phyloP scores from a whole-genome alignment of 2,888 invertebrate genomes.

The Panzeria rudis region DNA sequence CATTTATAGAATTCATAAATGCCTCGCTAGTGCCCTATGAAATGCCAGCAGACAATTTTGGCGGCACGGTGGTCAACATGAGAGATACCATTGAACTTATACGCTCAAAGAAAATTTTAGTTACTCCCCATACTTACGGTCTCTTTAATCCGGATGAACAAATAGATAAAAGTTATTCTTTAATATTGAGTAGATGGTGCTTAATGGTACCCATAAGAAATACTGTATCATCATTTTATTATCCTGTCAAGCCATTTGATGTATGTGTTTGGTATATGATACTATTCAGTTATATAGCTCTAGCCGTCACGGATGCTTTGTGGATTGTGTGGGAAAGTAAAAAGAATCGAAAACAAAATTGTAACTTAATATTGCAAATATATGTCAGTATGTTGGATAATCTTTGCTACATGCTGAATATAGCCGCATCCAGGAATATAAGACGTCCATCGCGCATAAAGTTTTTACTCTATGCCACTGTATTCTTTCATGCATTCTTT shows the following conservation, averaged over 20 bases:
- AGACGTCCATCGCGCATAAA: conserved; percentile 54
- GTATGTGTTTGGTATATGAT: conserved; percentile 19
- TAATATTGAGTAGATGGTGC: conserved; percentile 79
- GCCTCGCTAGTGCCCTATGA: conserved; percentile 73
- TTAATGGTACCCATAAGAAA: conserved; percentile 77
- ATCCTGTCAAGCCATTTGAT: conserved; percentile 77
- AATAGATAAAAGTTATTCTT: conserved; percentile 78
- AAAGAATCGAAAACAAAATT: neutral
- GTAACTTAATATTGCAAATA: conserved; percentile 6
- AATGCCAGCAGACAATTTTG: conserved; percentile 58
- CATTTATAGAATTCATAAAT: conserved; percentile 67
- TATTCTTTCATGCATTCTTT: conserved; percentile 78
- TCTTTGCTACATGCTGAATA: conserved; percentile 76
- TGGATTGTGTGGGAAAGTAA: conserved; percentile 22
- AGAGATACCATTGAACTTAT: conserved; percentile 76
- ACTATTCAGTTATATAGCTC: neutral
- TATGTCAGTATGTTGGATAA: conserved; percentile 63
- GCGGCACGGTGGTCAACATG: conserved; percentile 76
- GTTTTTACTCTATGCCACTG: conserved; percentile 73
- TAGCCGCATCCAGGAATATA: conserved; percentile 52
- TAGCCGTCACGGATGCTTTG: conserved; percentile 5
- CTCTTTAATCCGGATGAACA: conserved; percentile 75
- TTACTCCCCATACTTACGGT: conserved; percentile 78
- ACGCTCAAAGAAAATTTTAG: conserved; percentile 72
- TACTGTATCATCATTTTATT: conserved; percentile 76